phyloP scores from a whole-genome alignment of 2,113 vertebrate species.

The Vombatus ursinus region DNA sequence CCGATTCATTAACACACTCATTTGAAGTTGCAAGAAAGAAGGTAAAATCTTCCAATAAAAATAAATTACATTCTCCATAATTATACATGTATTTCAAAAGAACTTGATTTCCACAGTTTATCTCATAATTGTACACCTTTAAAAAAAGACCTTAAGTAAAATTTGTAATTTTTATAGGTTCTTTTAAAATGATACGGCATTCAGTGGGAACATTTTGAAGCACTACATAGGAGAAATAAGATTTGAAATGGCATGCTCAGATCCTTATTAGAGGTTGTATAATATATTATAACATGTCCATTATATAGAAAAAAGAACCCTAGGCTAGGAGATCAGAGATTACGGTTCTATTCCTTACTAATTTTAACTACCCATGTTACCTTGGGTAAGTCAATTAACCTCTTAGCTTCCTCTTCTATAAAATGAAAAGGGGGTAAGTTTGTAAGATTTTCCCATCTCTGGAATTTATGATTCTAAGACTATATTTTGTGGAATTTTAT shows the following conservation, averaged over 20 bases:
- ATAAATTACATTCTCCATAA: constrained; percentile 59
- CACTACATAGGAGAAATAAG: constrained; percentile 5
- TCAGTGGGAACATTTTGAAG: constrained; percentile 28
- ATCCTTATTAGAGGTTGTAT: constrained; percentile 2
- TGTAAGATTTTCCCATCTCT: not conserved
- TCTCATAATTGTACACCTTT: not conserved
- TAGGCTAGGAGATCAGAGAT: not conserved
- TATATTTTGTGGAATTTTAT: not conserved
- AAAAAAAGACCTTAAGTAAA: constrained; percentile 40
- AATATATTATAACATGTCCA: not conserved
- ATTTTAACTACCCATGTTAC: not conserved
- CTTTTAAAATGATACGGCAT: constrained; percentile 38
- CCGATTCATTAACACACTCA: constrained; percentile 38
- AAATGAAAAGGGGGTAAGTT: constrained; percentile 4
- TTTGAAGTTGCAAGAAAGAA: constrained; percentile 2
- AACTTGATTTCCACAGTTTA: constrained; percentile 1
- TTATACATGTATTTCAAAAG: constrained; percentile 54
- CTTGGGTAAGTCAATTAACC: not conserved
- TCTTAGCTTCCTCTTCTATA: not conserved
- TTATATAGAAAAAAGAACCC: not conserved
- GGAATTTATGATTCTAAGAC: not conserved
- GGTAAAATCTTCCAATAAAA: constrained; percentile 40
- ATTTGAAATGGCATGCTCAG: constrained; percentile 6
- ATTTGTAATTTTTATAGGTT: constrained; percentile 40
- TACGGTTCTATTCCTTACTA: not conserved